Conservation (phyloP, 2,797 vertebrate genomes). For the Clarias platycephalus region DNA sequence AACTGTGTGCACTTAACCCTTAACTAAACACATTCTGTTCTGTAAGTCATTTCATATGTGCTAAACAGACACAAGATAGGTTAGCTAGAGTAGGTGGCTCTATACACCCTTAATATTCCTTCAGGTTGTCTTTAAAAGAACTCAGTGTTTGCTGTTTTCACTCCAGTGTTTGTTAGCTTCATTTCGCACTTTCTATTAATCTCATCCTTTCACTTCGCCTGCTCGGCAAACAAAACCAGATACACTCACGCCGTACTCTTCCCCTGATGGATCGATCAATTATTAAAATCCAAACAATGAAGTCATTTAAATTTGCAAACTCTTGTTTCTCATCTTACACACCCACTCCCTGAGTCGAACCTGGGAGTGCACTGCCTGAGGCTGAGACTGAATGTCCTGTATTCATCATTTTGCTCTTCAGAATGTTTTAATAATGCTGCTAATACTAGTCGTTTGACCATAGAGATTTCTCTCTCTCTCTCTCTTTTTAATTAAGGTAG, state of each 20-base stretch:
- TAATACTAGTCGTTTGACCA: neutral
- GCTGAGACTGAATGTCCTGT: conserved; percentile 3
- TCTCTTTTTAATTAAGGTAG: conserved; percentile 14
- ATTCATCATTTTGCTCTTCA: neutral
- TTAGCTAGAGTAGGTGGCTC: neutral
- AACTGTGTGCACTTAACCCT: neutral
- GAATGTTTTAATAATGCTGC: conserved; percentile 8
- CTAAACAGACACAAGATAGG: neutral
- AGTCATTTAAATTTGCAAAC: conserved; percentile 41
- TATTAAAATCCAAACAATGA: conserved; percentile 48
- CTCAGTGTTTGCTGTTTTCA: conserved; percentile 24
- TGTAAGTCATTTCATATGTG: neutral
- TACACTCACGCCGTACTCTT: conserved; percentile 36
- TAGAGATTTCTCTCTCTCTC: neutral
- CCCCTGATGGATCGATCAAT: conserved; percentile 53
- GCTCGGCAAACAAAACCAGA: conserved; percentile 30
- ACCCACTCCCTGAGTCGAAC: conserved; percentile 24
- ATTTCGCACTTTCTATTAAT: conserved; percentile 32
- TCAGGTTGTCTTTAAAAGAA: conserved; percentile 62
- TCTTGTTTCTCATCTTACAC: conserved; percentile 35
- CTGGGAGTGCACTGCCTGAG: neutral
- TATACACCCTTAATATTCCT: conserved; percentile 60
- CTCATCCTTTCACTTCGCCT: conserved; percentile 2
- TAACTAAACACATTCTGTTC: neutral
- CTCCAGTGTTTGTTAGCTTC: neutral